Conservation (phyloP, 2,888 invertebrate species). For the Nomada fucata region DNA sequence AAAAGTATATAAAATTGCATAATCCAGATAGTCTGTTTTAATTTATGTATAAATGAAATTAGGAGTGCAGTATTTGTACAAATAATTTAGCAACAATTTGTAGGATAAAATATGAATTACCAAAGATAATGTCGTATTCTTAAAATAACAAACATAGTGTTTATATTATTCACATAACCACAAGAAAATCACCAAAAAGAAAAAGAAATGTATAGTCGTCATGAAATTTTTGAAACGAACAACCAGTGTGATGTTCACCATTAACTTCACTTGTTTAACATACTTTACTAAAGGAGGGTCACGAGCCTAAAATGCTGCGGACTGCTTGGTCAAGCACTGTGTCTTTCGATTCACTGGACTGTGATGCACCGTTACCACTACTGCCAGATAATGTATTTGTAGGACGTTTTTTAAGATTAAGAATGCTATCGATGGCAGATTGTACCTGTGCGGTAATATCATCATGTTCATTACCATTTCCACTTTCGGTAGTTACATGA, state of each 20-base stretch:
- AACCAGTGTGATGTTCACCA: slow-evolving; percentile 69
- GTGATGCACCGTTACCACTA: slow-evolving; percentile 68
- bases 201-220: slow-evolving; percentile 46
- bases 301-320: slow-evolving; percentile 83
- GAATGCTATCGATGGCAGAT: slow-evolving; percentile 91
- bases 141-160: slow-evolving; percentile 61
- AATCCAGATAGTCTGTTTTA: slow-evolving; percentile 66
- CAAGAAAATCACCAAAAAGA: slow-evolving; percentile 57
- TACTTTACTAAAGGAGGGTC: slow-evolving; percentile 83
- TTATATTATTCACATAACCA: slow-evolving; percentile 51
- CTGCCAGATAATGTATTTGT: slow-evolving; percentile 70
- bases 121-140: slow-evolving; percentile 51
- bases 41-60: slow-evolving; percentile 62
- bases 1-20: slow-evolving; percentile 41
- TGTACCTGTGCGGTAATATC: slow-evolving; percentile 92
- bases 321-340: slow-evolving; percentile 82
- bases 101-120: slow-evolving; percentile 55
- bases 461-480: slow-evolving; percentile 84
- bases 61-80: slow-evolving; percentile 59
- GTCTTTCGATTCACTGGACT: slow-evolving; percentile 79
- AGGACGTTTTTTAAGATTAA: slow-evolving; percentile 87
- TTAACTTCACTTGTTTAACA: slow-evolving; percentile 78
- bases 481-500: slow-evolving; percentile 68
- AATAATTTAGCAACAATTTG: slow-evolving; percentile 67
- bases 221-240: slow-evolving; percentile 57